Conservation (phyloP, 2,797 vertebrate genomes). For the Hipposideros larvatus region DNA sequence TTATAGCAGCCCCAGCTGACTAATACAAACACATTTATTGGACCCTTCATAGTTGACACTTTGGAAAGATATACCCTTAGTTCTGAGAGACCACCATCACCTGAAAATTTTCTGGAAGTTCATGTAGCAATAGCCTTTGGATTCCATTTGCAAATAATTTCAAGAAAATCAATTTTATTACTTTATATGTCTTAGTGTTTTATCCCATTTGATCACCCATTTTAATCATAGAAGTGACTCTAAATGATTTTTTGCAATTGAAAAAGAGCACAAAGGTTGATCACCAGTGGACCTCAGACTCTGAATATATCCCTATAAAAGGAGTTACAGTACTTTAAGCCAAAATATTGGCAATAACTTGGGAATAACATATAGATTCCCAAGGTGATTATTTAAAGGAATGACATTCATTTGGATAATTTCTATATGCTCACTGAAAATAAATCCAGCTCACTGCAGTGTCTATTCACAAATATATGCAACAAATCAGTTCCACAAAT, state of each 20-base stretch:
- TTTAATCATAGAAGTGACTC: not conserved
- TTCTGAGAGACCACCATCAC: not conserved
- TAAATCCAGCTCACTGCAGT: not conserved
- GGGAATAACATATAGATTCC: not conserved
- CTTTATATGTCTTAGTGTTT: not conserved
- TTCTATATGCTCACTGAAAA: conserved; percentile 15
- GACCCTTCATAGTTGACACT: not conserved
- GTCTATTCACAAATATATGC: not conserved
- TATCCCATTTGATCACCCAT: not conserved
- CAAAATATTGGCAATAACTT: not conserved
- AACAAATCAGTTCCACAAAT: not conserved
- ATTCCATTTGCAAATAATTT: not conserved
- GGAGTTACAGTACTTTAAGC: not conserved
- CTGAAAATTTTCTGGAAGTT: not conserved
- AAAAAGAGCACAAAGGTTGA: not conserved
- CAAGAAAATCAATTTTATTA: conserved; percentile 5
- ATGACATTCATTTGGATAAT: not conserved
- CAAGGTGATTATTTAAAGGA: not conserved
- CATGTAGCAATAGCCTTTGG: not conserved
- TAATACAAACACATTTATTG: not conserved
- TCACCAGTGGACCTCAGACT: not conserved
- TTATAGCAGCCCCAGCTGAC: not conserved
- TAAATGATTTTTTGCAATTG: not conserved
- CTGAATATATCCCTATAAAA: not conserved
- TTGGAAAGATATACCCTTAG: not conserved